phyloP scores from a whole-genome alignment of 2,888 invertebrate species.

The Muscina levida region DNA sequence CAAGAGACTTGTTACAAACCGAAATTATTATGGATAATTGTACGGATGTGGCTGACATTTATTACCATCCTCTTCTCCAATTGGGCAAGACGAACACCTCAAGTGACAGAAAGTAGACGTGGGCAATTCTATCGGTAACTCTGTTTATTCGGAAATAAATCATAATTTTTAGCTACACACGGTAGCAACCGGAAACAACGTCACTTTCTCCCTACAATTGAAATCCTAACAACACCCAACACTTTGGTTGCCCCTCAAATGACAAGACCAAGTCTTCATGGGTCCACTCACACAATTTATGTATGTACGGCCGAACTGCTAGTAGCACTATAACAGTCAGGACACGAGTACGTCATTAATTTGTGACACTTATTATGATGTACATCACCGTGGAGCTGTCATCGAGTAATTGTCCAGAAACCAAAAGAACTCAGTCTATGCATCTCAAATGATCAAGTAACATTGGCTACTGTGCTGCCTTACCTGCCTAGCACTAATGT shows the following conservation, averaged over 20 bases:
- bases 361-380: slow-evolving; percentile 65
- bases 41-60: slow-evolving; percentile 63
- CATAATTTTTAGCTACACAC: slow-evolving; percentile 51
- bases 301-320: slow-evolving; percentile 5
- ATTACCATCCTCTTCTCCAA: slow-evolving; percentile 24
- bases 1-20: slow-evolving; percentile 11
- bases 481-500: slow-evolving; percentile 42
- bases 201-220: slow-evolving; percentile 53
- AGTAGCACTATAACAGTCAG: slow-evolving; percentile 38
- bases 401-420: slow-evolving; percentile 59
- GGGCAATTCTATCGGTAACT: slow-evolving; percentile 27
- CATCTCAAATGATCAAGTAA: slow-evolving; percentile 56
- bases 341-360: slow-evolving; percentile 63
- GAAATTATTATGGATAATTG: slow-evolving; percentile 52
- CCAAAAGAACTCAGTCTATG: slow-evolving; percentile 46
- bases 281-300: slow-evolving; percentile 14
- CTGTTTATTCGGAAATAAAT: slow-evolving; percentile 47
- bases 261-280: slow-evolving; percentile 16
- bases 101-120: background rate
- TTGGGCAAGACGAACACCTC: background rate
- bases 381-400: slow-evolving; percentile 61
- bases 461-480: background rate
- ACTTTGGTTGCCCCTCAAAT: background rate
- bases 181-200: slow-evolving; percentile 59
- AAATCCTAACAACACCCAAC: slow-evolving; percentile 10